Evolutionary conservation across 2,113 vertebrate genomes (phyloP).

Genomic region (Odontesthes bonariensis): DNA sequence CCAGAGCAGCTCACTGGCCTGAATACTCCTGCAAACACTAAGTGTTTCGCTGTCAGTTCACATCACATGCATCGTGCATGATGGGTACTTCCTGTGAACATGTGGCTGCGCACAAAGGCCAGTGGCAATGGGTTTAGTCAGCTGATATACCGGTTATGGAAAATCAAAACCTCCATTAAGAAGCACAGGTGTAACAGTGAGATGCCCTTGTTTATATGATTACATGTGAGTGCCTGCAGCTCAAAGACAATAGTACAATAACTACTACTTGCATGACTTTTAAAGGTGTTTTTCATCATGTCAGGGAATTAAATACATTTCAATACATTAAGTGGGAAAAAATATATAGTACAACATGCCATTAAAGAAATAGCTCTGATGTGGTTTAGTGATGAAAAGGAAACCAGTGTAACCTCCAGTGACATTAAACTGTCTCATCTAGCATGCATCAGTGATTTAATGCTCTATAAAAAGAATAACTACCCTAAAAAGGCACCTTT

Average conservation of each 20-base stretch:
- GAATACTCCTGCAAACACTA: conserved; percentile 68
- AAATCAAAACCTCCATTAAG: conserved; percentile 28
- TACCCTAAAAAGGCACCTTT: conserved; percentile 69
- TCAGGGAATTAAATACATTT: conserved; percentile 5
- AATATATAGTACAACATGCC: not conserved
- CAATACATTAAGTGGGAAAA: conserved; percentile 1
- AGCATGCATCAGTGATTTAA: conserved; percentile 56
- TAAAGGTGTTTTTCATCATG: conserved; percentile 9
- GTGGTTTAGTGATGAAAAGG: conserved; percentile 28
- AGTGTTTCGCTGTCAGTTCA: conserved; percentile 78
- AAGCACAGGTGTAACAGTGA: conserved; percentile 18
- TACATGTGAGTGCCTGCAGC: conserved; percentile 13
- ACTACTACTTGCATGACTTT: conserved; percentile 1
- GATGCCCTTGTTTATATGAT: conserved; percentile 27
- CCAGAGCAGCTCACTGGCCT: conserved; percentile 70
- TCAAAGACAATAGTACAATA: conserved; percentile 8
- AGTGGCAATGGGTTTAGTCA: conserved; percentile 44
- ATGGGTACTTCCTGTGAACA: conserved; percentile 50
- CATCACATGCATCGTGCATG: conserved; percentile 65
- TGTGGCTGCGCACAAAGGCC: not conserved
- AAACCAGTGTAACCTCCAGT: conserved; percentile 37
- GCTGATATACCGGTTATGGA: conserved; percentile 28
- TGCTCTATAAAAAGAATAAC: conserved; percentile 39
- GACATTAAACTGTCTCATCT: conserved; percentile 46
- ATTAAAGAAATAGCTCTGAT: conserved; percentile 33